Evolutionary conservation across 1,140 invertebrate genomes (phyloP).

Genomic region (Papilio polyxenes): DNA sequence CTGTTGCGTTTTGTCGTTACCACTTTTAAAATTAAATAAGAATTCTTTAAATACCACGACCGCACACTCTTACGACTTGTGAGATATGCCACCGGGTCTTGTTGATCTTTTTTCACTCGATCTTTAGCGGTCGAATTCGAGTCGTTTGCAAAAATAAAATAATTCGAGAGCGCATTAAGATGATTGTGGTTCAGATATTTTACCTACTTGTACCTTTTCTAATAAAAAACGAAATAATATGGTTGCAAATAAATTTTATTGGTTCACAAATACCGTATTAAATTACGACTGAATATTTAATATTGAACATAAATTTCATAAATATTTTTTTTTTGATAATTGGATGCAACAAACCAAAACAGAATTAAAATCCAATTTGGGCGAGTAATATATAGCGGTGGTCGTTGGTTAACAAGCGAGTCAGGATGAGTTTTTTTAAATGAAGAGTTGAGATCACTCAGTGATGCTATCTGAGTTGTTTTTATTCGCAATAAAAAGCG

Average conservation of each 20-base stretch:
- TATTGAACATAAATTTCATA: slow-evolving; percentile 5
- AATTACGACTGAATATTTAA: not conserved
- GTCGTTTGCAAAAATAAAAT: slow-evolving; percentile 33
- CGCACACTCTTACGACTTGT: slow-evolving; percentile 47
- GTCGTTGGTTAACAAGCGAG: not conserved
- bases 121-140: slow-evolving; percentile 33
- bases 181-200: slow-evolving; percentile 17
- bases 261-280: not conserved
- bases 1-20: slow-evolving; percentile 45
- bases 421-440: not conserved
- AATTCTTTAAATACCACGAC: slow-evolving; percentile 57
- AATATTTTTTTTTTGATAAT: not conserved
- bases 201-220: slow-evolving; percentile 14
- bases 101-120: slow-evolving; percentile 45
- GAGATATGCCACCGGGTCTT: slow-evolving; percentile 36
- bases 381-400: not conserved
- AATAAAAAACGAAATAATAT: slow-evolving; percentile 9
- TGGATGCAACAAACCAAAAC: not conserved
- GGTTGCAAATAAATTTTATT: not conserved
- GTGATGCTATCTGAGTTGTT: slow-evolving; percentile 7
- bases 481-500: slow-evolving; percentile 30
- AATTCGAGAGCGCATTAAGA: slow-evolving; percentile 14
- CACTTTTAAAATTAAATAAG: slow-evolving; percentile 57
- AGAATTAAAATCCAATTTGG: not conserved
- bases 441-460: not conserved